Evolutionary conservation across 53 echinoderm and acorn worm genomes (phyloP), one percentile per base, ranked within the genome.

Genomic region (Crossaster papposus): DNA sequence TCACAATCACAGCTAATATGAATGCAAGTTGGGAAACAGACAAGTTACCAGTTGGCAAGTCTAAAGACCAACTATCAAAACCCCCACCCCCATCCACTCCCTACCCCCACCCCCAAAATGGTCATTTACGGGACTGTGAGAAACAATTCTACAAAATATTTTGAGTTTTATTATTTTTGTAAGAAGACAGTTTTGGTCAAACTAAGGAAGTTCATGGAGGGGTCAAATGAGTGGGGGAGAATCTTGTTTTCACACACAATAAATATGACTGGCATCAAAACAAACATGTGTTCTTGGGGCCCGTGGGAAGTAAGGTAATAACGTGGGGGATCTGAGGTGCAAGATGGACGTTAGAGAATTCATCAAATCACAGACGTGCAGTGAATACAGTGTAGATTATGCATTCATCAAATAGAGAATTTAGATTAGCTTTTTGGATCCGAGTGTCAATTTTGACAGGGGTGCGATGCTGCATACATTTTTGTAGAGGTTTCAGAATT

Each of bases 211-310:
- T 65, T 83, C 83, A 83, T 14, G 11, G 23, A 38, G 35, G n/a
- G 65, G 83, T 36, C 70, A 83, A 65, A 65, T 36, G 14, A 15
- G 70, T 36, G 24, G 65, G 37, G 38, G 38, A 1, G 81, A 36
- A 81, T 32, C 34, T 81, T 81, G 63, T 81, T 81, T 63, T 36
- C 64, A 81, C 50, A 30, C 64, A 4, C 64, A 81, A 81, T 81
- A 81, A 81, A 81, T 81, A 63, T 64, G 3, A 81, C 64, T 64
- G 63, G 63, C 33, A 63, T 64, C 35, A 63, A 81, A 81, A 81
- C 64, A 81, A 81, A 81, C 81, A 81, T 23, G 28, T 24, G 58
- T 58, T 11, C 44, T 0, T 9, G 44, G 44, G 44, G 68, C 68
- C 28, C 28, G 4, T 0, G 68, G n/a, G 28, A 68, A 11, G 28